Evolutionary conservation across 2,797 vertebrate genomes (phyloP).

Genomic region (Sebastes kiyomatsui): DNA sequence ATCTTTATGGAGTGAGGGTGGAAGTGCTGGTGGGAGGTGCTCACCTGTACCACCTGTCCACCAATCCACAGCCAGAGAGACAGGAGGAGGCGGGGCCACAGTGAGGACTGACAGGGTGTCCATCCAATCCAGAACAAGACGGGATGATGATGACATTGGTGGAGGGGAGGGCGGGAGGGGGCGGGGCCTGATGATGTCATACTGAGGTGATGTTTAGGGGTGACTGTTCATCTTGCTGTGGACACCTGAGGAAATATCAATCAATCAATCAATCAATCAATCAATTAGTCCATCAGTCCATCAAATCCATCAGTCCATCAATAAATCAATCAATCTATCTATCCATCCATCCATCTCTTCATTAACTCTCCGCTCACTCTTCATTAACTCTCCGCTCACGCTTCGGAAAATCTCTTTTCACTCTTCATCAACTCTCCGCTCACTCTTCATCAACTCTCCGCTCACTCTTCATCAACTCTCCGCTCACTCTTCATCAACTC

Average conservation of each 20-base stretch:
- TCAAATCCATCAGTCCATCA: too few species aligned
- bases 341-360: too few species aligned
- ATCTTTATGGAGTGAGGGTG: constrained; percentile 88
- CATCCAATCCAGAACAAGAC: background rate
- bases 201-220: constrained; percentile 34
- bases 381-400: background rate
- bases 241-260: constrained; percentile 46
- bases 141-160: background rate
- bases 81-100: constrained; percentile 44
- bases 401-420: too few species aligned
- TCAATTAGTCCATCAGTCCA: background rate
- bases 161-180: background rate
- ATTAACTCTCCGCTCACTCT: background rate
- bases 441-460: background rate
- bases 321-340: too few species aligned
- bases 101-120: background rate
- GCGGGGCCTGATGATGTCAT: constrained; percentile 63
- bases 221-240: constrained; percentile 56
- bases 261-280: background rate
- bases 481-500: accelerated
- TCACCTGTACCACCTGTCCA: constrained; percentile 36
- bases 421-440: too few species aligned
- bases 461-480: too few species aligned
- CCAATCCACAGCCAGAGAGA: constrained; percentile 47
- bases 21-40: constrained; percentile 74